Percentiles rank a stretch among this genome's conserved stretches.
Evolutionary conservation across 2,888 invertebrate species (phyloP).

Genomic region (Diplolepis rosae): DNA sequence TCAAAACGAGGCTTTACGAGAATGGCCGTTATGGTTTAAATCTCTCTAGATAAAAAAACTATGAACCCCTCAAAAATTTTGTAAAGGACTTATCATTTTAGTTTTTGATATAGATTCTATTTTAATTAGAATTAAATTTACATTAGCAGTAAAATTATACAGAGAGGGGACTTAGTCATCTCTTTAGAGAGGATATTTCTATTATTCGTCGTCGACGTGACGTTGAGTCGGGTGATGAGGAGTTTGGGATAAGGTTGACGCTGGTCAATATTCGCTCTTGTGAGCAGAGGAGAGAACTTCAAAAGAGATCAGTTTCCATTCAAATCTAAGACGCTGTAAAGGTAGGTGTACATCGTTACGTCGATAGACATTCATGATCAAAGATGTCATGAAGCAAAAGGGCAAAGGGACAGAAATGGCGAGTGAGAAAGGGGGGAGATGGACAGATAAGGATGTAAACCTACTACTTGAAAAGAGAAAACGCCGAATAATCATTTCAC

Average conservation of each 20-base stretch:
- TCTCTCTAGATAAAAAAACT: neutral
- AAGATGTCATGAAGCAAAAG: slow-evolving; percentile 63
- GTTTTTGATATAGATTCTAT: neutral
- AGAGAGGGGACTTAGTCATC: no score
- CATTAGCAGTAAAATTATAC: no score
- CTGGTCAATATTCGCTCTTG: slow-evolving; percentile 53
- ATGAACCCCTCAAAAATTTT: neutral
- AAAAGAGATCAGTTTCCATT: slow-evolving; percentile 67
- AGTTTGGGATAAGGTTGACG: slow-evolving; percentile 43
- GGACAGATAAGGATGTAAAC: slow-evolving; percentile 39
- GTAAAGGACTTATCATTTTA: neutral
- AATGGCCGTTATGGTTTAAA: neutral
- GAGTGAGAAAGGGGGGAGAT: slow-evolving; percentile 31
- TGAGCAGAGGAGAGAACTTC: slow-evolving; percentile 57
- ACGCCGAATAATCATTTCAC: slow-evolving; percentile 62
- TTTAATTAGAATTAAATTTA: neutral
- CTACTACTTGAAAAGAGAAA: slow-evolving; percentile 54
- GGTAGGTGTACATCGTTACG: slow-evolving; percentile 53
- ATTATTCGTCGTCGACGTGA: neutral
- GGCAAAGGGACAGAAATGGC: slow-evolving; percentile 39
- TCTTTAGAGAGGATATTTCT: no score
- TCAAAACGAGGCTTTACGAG: neutral
- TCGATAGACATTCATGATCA: slow-evolving; percentile 65
- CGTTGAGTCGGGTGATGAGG: slow-evolving; percentile 1
- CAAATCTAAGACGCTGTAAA: slow-evolving; percentile 62